Conservation (phyloP, 2,888 invertebrate genomes). For the Iselma pallidipennis region DNA sequence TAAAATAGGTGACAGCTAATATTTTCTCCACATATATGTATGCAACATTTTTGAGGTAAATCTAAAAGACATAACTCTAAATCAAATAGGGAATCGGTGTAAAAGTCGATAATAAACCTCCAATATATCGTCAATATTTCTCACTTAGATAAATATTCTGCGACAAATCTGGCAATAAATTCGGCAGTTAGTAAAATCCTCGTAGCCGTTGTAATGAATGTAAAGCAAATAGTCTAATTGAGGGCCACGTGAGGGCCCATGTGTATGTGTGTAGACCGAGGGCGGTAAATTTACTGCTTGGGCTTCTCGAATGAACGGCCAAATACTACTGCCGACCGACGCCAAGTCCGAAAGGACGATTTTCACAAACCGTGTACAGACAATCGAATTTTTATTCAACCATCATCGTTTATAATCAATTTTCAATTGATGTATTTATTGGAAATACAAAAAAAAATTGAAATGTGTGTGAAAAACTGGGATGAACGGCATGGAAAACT, state of each 20-base stretch:
- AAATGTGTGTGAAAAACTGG: too few relatives aligned
- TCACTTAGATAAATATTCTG: constrained; percentile 51
- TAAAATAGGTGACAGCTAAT: neutral
- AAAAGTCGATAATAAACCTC: constrained; percentile 47
- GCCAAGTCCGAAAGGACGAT: constrained; percentile 32
- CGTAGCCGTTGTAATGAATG: constrained; percentile 52
- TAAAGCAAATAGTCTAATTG: constrained; percentile 57
- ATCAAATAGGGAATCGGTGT: constrained; percentile 13
- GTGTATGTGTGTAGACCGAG: constrained; percentile 41
- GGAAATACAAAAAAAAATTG: too few relatives aligned
- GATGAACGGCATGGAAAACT: too few relatives aligned
- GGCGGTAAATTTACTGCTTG: constrained; percentile 45
- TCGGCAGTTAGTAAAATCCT: constrained; percentile 56
- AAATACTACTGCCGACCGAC: constrained; percentile 4
- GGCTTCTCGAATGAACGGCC: constrained; percentile 32
- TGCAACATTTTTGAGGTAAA: constrained; percentile 8
- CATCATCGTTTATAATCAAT: neutral
- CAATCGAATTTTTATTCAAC: neutral
- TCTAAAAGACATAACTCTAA: constrained; percentile 21
- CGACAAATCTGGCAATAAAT: constrained; percentile 55
- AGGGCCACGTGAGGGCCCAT: constrained; percentile 52
- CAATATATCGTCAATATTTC: constrained; percentile 50
- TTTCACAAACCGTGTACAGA: neutral
- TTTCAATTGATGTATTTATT: neutral
- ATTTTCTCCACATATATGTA: neutral